These are phyloP conservation scores for Apostichopus parvimensis DNA, from an alignment of 35 echinoderm and acorn worm genomes.

Conservation along the genomic window DNA sequence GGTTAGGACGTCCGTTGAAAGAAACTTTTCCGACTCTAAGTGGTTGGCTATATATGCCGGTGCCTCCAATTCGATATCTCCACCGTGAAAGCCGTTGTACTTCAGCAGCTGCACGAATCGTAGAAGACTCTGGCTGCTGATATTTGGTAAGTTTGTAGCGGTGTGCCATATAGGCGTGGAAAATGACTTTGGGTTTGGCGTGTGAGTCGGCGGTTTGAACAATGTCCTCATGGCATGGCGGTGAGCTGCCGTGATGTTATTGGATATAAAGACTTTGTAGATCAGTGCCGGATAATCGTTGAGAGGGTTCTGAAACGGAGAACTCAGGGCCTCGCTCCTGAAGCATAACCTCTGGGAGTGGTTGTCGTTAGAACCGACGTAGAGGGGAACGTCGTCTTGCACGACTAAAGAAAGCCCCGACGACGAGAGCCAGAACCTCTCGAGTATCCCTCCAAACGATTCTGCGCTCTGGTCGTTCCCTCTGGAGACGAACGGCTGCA, in stretches of 20 bases:
- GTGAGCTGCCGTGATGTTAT: slow-evolving; percentile 68
- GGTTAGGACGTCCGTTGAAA: neutral
- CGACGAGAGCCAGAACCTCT: slow-evolving; percentile 82
- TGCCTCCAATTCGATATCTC: slow-evolving; percentile 3
- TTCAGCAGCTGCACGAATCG: slow-evolving; percentile 11
- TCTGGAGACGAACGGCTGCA: slow-evolving; percentile 75
- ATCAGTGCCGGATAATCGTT: slow-evolving; percentile 53
- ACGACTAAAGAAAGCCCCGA: slow-evolving; percentile 63
- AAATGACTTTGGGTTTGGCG: slow-evolving; percentile 78
- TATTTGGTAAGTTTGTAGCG: slow-evolving; percentile 61
- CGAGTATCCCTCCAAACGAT: slow-evolving; percentile 69
- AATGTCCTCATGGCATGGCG: slow-evolving; percentile 47
- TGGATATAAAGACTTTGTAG: slow-evolving; percentile 72
- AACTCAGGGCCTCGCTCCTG: slow-evolving; percentile 59
- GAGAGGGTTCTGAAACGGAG: slow-evolving; percentile 71
- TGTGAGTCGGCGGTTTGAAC: slow-evolving; percentile 55
- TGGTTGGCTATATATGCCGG: neutral
- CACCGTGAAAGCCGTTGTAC: neutral
- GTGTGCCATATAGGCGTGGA: slow-evolving; percentile 81
- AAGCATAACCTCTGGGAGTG: slow-evolving; percentile 64
- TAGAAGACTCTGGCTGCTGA: slow-evolving; percentile 42
- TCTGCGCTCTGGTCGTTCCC: slow-evolving; percentile 24
- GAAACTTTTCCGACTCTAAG: neutral
- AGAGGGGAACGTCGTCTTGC: slow-evolving; percentile 73
- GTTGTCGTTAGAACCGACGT: slow-evolving; percentile 71